Evolutionary conservation across 2,113 vertebrate genomes (phyloP).

Genomic region (Okapia johnstoni): DNA sequence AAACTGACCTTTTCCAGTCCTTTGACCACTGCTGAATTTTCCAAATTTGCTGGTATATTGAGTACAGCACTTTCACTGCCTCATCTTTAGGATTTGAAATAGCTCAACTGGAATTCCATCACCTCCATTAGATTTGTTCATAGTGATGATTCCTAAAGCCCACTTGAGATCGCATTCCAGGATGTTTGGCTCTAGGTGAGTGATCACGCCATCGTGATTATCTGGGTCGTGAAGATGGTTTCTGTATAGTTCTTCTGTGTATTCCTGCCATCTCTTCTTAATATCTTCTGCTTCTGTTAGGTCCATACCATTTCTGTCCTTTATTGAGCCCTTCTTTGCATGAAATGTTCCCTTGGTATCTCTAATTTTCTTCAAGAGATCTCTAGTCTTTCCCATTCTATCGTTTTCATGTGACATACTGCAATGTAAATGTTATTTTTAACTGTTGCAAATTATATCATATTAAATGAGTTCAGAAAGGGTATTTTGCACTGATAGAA

Average conservation of each 20-base stretch:
- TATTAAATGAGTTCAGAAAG: not conserved
- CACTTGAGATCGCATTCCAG: not conserved
- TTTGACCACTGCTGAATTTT: not conserved
- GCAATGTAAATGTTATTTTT: not conserved
- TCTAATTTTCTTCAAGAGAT: not conserved
- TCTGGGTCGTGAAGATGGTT: not conserved
- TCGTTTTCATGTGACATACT: not conserved
- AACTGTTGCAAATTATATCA: not conserved
- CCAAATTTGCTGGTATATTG: not conserved
- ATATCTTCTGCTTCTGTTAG: not conserved
- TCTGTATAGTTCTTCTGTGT: not conserved
- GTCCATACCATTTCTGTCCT: not conserved
- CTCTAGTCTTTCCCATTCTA: not conserved
- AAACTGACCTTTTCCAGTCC: not conserved
- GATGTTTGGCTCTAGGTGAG: not conserved
- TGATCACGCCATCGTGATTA: not conserved
- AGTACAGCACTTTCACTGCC: not conserved
- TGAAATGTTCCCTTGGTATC: not conserved
- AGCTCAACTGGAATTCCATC: not conserved
- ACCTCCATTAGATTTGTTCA: not conserved
- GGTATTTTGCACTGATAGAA: not conserved
- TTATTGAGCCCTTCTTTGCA: not conserved
- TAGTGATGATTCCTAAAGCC: not conserved
- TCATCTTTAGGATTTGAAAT: not conserved
- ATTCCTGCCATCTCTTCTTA: not conserved